phyloP scores from a whole-genome alignment of 2,888 invertebrate species.

The Artemia sinica region DNA sequence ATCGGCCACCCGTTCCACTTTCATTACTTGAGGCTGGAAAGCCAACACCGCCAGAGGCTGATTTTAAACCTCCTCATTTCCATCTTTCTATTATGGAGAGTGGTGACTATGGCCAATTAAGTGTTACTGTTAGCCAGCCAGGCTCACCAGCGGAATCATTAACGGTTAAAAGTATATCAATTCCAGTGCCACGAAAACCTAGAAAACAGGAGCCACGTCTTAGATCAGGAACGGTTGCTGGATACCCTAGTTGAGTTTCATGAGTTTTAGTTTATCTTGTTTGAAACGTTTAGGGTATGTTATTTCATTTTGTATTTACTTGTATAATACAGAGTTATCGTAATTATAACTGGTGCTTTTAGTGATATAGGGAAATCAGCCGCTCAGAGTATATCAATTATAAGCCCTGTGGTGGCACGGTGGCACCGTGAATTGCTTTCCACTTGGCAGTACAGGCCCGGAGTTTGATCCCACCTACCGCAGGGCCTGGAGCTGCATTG shows the following conservation, averaged over 20 bases:
- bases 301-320: no score
- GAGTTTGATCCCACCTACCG: no score
- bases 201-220: neutral
- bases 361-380: no score
- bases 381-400: no score
- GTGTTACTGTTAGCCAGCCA: slow-evolving; percentile 20
- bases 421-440: no score
- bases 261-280: neutral
- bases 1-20: neutral
- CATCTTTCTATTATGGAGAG: slow-evolving; percentile 19
- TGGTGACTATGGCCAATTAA: slow-evolving; percentile 18
- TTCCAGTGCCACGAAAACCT: slow-evolving; percentile 18
- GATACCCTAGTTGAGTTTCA: slow-evolving; percentile 15
- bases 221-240: slow-evolving; percentile 17
- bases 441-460: no score
- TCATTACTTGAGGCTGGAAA: neutral
- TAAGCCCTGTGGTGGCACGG: no score
- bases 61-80: slow-evolving; percentile 12
- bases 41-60: neutral
- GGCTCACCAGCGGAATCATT: slow-evolving; percentile 21
- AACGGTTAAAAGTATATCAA: slow-evolving; percentile 21
- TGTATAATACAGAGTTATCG: no score
- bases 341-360: no score
- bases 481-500: no score
- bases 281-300: no score